Evolutionary conservation across 2,888 invertebrate species (phyloP).

Genomic region (Standfussiana lucernea): DNA sequence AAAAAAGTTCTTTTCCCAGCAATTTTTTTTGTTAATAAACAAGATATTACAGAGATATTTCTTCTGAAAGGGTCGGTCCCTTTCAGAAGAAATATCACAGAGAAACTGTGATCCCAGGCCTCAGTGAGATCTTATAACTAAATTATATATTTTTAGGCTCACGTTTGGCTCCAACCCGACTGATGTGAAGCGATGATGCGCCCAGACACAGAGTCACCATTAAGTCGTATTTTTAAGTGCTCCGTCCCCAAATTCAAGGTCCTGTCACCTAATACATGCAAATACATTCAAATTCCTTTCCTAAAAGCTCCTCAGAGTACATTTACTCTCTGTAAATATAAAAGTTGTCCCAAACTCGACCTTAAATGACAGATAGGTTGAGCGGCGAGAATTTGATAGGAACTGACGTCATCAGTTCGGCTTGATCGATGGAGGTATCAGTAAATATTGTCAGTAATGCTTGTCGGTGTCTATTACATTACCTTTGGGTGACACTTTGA

Average conservation of each 20-base stretch:
- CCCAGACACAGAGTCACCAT: not conserved
- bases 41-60: no score
- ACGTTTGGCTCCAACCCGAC: no score
- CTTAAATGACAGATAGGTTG: constrained; percentile 59
- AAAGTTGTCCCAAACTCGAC: constrained; percentile 37
- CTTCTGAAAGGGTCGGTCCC: no score
- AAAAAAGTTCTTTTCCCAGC: no score
- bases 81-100: no score
- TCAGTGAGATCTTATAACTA: no score
- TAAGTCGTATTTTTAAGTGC: constrained; percentile 3
- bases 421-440: constrained; percentile 68
- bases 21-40: no score
- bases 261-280: constrained; percentile 36
- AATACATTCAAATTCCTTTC: constrained; percentile 26
- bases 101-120: no score
- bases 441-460: constrained; percentile 67
- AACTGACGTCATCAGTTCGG: constrained; percentile 49
- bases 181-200: no score
- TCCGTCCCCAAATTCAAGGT: not conserved
- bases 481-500: not conserved
- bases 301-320: constrained; percentile 33
- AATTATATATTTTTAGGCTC: no score
- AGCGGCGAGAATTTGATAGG: constrained; percentile 31
- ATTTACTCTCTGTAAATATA: constrained; percentile 38
- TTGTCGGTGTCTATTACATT: constrained; percentile 63